These are phyloP conservation scores for Drosophila flavopinicola DNA, from an alignment of 2,888 invertebrate species.

Conservation along the genomic window DNA sequence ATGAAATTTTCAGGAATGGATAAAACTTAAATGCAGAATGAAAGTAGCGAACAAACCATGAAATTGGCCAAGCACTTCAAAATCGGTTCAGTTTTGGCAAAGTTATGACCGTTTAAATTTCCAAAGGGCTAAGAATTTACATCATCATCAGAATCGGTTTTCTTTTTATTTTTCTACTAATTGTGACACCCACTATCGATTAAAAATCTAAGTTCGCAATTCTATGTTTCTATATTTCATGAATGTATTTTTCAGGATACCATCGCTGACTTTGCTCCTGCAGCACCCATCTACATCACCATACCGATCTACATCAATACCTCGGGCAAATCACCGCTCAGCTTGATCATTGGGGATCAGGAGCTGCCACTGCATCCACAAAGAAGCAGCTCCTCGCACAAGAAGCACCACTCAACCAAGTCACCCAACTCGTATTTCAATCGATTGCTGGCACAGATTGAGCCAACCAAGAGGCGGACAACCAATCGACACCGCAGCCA, in stretches of 20 bases:
- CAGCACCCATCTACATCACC: constrained; percentile 70
- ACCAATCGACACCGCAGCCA: constrained; percentile 75
- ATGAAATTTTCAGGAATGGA: too few species aligned
- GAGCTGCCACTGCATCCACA: constrained; percentile 44
- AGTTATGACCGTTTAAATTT: too few species aligned
- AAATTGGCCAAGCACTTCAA: too few species aligned
- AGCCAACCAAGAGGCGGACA: constrained; percentile 41
- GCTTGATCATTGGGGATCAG: constrained; percentile 64
- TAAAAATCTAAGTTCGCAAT: too few species aligned
- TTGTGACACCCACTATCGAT: too few species aligned
- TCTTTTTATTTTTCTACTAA: too few species aligned
- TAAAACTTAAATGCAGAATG: too few species aligned
- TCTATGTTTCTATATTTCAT: too few species aligned
- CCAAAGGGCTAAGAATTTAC: too few species aligned
- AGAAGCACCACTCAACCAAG: constrained; percentile 37
- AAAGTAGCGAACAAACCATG: too few species aligned
- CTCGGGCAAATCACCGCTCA: constrained; percentile 58
- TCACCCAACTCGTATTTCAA: constrained; percentile 67
- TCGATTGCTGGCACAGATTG: constrained; percentile 54
- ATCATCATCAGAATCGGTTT: too few species aligned
- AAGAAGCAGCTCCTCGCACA: not conserved
- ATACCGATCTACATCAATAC: constrained; percentile 79
- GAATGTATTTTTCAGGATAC: not conserved
- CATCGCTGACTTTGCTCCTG: constrained; percentile 1
- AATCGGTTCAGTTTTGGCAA: too few species aligned